These are phyloP conservation scores for Anthrax anthrax DNA, from an alignment of 2,888 invertebrate species.

Conservation along the genomic window DNA sequence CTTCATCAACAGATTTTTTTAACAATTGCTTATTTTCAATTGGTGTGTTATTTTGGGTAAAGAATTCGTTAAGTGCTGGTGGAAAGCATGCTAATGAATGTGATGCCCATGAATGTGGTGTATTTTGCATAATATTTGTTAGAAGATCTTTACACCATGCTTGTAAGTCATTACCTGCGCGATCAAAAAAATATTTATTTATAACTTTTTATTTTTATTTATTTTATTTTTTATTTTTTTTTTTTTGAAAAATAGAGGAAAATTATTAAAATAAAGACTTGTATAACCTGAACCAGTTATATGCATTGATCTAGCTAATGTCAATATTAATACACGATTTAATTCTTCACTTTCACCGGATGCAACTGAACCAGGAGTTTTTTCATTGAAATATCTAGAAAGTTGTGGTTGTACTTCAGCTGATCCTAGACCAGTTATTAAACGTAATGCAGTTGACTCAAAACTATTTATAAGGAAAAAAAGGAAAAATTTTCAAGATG, in stretches of 20 bases:
- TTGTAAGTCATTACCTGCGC: conserved; percentile 28
- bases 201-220: too few relatives aligned
- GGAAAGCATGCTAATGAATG: conserved; percentile 89
- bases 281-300: conserved; percentile 62
- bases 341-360: conserved; percentile 92
- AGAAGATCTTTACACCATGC: conserved; percentile 85
- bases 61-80: conserved; percentile 75
- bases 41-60: conserved; percentile 66
- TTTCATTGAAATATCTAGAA: conserved; percentile 81
- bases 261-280: neutral
- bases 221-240: neutral
- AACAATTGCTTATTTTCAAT: conserved; percentile 83
- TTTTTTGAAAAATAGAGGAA: neutral
- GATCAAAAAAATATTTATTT: neutral
- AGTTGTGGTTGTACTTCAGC: conserved; percentile 89
- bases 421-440: conserved; percentile 83
- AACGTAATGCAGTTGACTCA: conserved; percentile 72
- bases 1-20: conserved; percentile 87
- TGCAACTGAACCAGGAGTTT: conserved; percentile 54
- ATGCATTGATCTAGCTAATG: conserved; percentile 84
- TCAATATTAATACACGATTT: conserved; percentile 83
- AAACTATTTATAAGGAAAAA: conserved; percentile 37
- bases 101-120: conserved; percentile 90
- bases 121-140: conserved; percentile 80
- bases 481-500: neutral